phyloP scores from a whole-genome alignment of 2,797 vertebrate genomes.

The Molossus molossus region DNA sequence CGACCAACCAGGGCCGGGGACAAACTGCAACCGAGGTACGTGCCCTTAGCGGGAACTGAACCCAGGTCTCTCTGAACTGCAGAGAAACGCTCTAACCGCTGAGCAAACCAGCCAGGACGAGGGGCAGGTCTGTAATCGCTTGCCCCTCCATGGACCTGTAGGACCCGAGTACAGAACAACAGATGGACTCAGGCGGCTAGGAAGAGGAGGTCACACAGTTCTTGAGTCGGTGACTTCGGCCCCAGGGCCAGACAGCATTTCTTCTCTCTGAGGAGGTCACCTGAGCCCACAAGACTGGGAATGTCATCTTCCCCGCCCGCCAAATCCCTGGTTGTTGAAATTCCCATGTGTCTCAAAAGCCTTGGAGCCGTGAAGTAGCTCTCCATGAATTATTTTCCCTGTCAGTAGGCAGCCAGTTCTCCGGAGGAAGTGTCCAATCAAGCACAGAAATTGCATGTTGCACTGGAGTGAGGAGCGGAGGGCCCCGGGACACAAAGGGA shows the following conservation, averaged over 20 bases:
- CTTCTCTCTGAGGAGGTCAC: neutral
- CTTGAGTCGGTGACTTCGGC: neutral
- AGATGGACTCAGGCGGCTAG: neutral
- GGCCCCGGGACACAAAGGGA: neutral
- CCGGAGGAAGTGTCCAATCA: neutral
- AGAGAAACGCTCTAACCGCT: too few species aligned
- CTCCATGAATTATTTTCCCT: neutral
- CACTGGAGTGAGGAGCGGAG: neutral
- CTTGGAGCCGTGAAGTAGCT: slow-evolving; percentile 12
- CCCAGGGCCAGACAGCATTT: neutral
- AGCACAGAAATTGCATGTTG: neutral
- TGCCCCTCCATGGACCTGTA: neutral
- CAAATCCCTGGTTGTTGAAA: neutral
- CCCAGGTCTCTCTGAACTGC: too few species aligned
- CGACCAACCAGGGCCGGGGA: too few species aligned
- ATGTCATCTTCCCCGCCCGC: neutral
- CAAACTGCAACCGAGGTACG: too few species aligned
- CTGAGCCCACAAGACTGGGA: neutral
- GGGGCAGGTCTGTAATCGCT: neutral
- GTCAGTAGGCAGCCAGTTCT: fast-evolving
- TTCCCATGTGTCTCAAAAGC: slow-evolving; percentile 15
- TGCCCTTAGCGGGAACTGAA: too few species aligned
- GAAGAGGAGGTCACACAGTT: neutral
- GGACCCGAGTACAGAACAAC: neutral
- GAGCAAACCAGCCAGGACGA: too few species aligned